phyloP scores from a whole-genome alignment of 2,888 invertebrate species.

The Marasmarcha lunaedactyla region DNA sequence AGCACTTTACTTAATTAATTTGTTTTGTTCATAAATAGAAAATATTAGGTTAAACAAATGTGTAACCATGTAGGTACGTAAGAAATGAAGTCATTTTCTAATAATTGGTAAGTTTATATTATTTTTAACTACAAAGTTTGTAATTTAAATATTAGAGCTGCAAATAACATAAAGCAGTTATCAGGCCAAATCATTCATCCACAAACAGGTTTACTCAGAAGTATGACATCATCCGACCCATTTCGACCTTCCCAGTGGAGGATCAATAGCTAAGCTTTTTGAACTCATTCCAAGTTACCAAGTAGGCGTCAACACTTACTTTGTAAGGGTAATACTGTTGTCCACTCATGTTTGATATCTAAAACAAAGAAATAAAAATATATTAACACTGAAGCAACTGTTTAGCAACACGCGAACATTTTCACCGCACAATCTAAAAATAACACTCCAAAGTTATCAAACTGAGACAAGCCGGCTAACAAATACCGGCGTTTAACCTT shows the following conservation, averaged over 20 bases:
- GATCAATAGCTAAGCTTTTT: conserved; percentile 25
- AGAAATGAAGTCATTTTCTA: too few relatives aligned
- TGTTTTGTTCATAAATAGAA: too few relatives aligned
- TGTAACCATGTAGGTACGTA: too few relatives aligned
- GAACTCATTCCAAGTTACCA: conserved; percentile 17
- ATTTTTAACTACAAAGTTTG: too few relatives aligned
- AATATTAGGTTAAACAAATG: too few relatives aligned
- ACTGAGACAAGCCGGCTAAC: conserved; percentile 37
- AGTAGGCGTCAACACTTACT: conserved; percentile 70
- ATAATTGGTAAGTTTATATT: too few relatives aligned
- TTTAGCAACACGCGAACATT: conserved; percentile 21
- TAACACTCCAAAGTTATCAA: conserved; percentile 33
- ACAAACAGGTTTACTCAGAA: conserved; percentile 7
- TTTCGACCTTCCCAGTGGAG: conserved; percentile 26
- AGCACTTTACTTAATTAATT: too few relatives aligned
- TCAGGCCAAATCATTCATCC: too few relatives aligned
- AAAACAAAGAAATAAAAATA: conserved; percentile 27
- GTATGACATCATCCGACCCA: conserved; percentile 55
- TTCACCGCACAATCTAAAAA: conserved; percentile 36
- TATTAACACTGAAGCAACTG: conserved; percentile 17
- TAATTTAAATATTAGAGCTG: too few relatives aligned
- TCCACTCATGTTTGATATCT: conserved; percentile 75
- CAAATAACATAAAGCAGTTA: too few relatives aligned
- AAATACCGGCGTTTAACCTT: conserved; percentile 13
- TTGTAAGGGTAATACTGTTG: conserved; percentile 90